Evolutionary conservation across 2,797 vertebrate genomes (phyloP), one percentile per base, ranked within the genome.

Genomic region (Sebastes diaconus): DNA sequence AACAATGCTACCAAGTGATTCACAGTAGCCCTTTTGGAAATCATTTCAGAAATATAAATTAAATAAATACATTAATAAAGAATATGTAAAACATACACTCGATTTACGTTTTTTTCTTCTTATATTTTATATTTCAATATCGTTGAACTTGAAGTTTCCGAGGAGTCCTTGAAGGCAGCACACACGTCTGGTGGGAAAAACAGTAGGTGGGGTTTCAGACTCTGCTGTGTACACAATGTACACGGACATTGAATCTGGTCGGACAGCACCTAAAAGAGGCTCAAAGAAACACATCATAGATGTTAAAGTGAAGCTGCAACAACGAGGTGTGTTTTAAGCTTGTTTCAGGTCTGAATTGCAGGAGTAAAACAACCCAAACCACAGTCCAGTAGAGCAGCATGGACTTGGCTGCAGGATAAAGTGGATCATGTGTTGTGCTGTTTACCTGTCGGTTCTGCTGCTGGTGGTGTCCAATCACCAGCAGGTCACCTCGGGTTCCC

Each of bases 331-430:
- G 5, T 61, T n/a, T 57, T 14, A 0, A 5, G n/a, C 34, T 27
- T 11, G 11, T 25, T 14, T 66, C 39, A 24, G 20, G 1, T 42
- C 63, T 2, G 55, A 18, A 69, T 6, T 3, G 1, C 4, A 4
- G 64, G 29, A 58, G 29, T 46, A 1, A 67, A 34, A 29, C 34
- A 39, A 24, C 12, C 39, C 13, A 7, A 42, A 42, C 4, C 4
- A 5, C 34, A 8, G 67, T 55, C 25, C 73, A 5, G 32, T 52
- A 24, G 78, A 39, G 14, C 80, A 85, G 83, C n/a, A 93, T 92
- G 92, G 84, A 84, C 67, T 24, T 29, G 10, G 65, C 84, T 80
- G 84, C 90, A 0, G 89, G 90, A 75, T 90, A 84, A 84, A 83
- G 25, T 46, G 13, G 67, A 75, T 24, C 59, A 91, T 90, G 88